Conservation (phyloP, 2,113 vertebrate species). For the Sinocyclocheilus grahami region DNA sequence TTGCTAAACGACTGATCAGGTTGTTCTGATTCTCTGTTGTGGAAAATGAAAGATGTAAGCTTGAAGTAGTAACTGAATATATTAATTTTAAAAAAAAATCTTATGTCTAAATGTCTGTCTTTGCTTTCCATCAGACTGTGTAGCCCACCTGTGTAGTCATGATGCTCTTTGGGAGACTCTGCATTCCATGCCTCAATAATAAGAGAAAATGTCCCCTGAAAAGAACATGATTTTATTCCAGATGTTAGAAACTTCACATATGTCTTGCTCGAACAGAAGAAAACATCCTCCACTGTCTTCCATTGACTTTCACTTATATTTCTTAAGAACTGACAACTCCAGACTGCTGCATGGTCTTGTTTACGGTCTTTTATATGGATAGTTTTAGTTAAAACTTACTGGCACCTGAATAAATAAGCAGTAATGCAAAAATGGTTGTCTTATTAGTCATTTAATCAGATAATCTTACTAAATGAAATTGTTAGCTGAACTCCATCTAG, state of each 20-base stretch:
- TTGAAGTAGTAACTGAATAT: neutral
- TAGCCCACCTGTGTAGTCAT: conserved; percentile 71
- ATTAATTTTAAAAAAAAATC: neutral
- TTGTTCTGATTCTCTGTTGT: conserved; percentile 80
- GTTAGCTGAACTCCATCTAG: neutral
- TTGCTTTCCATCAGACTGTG: no score
- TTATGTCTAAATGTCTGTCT: no score
- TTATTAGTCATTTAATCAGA: no score
- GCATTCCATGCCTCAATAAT: conserved; percentile 78
- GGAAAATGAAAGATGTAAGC: neutral
- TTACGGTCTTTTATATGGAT: no score
- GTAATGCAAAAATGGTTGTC: neutral
- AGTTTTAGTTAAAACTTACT: neutral
- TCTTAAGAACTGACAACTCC: neutral
- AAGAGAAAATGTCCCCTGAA: conserved; percentile 77
- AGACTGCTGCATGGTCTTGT: neutral
- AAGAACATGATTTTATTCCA: neutral
- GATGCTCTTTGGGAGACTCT: conserved; percentile 62
- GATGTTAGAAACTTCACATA: neutral
- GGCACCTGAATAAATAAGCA: neutral
- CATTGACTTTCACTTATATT: neutral
- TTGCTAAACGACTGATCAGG: conserved; percentile 84
- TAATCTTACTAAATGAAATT: neutral
- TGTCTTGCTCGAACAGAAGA: neutral
- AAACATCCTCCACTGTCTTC: neutral